Evolutionary conservation across 2,888 invertebrate species (phyloP), one percentile per base, ranked within the genome.

Genomic region (Pedicia rivosa): DNA sequence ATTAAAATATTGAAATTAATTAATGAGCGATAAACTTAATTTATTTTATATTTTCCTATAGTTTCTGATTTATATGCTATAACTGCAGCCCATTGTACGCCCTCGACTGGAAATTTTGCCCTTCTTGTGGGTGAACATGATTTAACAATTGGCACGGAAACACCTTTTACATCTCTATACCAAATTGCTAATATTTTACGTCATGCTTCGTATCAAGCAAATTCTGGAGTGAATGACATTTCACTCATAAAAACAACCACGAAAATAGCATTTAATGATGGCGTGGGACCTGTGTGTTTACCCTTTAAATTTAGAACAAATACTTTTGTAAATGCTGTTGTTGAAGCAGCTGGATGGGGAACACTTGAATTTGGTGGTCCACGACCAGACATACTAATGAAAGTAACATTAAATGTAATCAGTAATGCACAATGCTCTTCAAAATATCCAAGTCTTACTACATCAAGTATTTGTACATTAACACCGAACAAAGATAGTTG

Each of bases 281-380:
- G 35, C 6, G 40, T 43, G 31, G 40, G 40, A 9, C 43, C 43
- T 9, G 42, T 39, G 9, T 43, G 43, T 42, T 38, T 43, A 28
- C 43, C 43, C 19, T 43, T 39, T 28, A 36, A 37, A 14, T 43
- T 20, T 15, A 12, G 25, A 13, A 20, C 4, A 8, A 12, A 15
- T 7, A 22, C 31, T 6, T 56, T 56, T 37, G 22, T 37, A 1
- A 52, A 48, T 19, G 31, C 40, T 1, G 39, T 39, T 12, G 54
- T 52, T 3, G 46, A 51, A 5, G 46, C 57, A 1, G 42, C 47
- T 20, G 57, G 74, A 27, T 74, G 72, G 72, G 74, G 74, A 8
- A 57, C 62, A 2, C 44, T 55, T 3, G 59, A 62, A 12, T 70
- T 63, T 45, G 62, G 61, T 2, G 68, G 66, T 1, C 45, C 56